Conservation (phyloP, 92 coral and sea anemone genomes). For the Galaxea fascicularis region DNA sequence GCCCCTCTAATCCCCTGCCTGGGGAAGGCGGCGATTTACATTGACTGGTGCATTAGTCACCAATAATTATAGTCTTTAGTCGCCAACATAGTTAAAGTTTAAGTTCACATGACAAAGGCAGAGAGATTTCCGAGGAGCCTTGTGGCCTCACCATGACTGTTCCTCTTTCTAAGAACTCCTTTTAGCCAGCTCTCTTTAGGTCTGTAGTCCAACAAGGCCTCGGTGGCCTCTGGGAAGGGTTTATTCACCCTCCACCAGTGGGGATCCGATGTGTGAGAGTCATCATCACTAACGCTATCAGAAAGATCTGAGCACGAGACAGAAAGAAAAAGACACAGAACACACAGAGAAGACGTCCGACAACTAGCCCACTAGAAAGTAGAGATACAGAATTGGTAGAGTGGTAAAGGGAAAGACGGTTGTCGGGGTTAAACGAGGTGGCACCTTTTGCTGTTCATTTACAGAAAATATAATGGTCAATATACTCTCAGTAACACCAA, state of each 20-base stretch:
- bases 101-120: too few species aligned
- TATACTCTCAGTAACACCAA: too few species aligned
- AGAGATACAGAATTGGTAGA: not conserved
- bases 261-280: constrained; percentile 37
- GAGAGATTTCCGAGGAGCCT: not conserved
- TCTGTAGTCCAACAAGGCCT: constrained; percentile 8
- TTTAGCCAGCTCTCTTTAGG: constrained; percentile 43
- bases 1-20: too few species aligned
- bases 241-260: constrained; percentile 65
- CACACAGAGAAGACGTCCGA: not conserved
- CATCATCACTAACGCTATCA: constrained; percentile 12
- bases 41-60: too few species aligned
- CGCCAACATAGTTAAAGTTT: too few species aligned
- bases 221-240: constrained; percentile 25
- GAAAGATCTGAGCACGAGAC: constrained; percentile 8
- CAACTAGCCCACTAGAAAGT: not conserved
- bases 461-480: too few species aligned
- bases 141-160: constrained; percentile 28
- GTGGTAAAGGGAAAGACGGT: not conserved
- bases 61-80: too few species aligned
- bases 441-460: too few species aligned
- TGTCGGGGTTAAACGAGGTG: not conserved
- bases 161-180: constrained; percentile 23
- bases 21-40: too few species aligned
- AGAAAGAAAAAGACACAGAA: constrained; percentile 17